A percentile compares a stretch with the other conserved stretches of the same genome.
These are phyloP conservation scores for Gymnothorax javanicus DNA, from an alignment of 2,797 vertebrate genomes.

Conservation along the genomic window DNA sequence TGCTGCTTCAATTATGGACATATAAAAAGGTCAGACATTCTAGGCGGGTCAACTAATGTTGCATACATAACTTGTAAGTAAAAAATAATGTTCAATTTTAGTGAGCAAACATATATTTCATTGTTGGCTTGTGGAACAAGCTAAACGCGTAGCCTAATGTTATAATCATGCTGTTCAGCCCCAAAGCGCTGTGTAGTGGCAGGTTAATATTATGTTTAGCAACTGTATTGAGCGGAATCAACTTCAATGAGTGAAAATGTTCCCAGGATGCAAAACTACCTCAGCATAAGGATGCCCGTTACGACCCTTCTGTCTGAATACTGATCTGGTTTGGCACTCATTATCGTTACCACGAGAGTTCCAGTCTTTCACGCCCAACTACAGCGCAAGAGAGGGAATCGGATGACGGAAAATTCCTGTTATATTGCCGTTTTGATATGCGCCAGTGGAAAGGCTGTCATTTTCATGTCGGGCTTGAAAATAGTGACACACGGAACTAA, in stretches of 20 bases:
- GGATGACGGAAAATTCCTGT: no score
- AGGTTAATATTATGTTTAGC: not conserved
- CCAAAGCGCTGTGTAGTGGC: not conserved
- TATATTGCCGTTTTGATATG: not conserved
- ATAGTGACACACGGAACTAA: not conserved
- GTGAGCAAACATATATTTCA: not conserved
- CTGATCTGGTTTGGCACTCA: not conserved
- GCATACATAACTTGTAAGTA: not conserved
- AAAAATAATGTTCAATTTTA: not conserved
- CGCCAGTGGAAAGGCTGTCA: not conserved
- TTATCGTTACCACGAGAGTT: not conserved
- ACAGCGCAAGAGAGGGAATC: not conserved
- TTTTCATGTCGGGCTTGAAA: not conserved
- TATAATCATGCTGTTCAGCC: not conserved
- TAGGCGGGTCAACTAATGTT: not conserved
- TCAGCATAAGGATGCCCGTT: not conserved
- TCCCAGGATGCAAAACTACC: not conserved
- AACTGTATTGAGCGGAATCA: not conserved
- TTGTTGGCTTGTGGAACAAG: not conserved
- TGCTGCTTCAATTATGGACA: not conserved
- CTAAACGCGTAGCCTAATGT: not conserved
- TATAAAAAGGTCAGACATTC: not conserved
- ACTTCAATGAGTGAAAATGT: not conserved
- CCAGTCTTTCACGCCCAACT: not conserved
- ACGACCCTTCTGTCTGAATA: not conserved